Evolutionary conservation across 2,888 invertebrate species (phyloP), one percentile per base, ranked within the genome.

Genomic region (Leptogaster cylindrica): DNA sequence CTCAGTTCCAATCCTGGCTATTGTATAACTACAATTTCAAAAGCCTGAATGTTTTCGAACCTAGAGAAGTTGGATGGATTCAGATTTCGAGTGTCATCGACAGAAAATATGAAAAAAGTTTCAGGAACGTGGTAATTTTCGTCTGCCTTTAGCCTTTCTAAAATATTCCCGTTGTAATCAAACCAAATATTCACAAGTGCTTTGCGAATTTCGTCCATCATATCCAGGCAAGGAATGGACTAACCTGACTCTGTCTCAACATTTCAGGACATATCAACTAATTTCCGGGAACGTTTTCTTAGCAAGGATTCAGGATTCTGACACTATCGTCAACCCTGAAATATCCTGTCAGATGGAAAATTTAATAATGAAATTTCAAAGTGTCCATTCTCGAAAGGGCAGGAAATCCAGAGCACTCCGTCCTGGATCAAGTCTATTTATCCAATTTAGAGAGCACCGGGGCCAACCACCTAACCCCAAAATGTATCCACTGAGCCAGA

Each of bases 311-410:
- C n/a, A 58, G 23, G 10, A 48, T 12, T 16, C 44, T 31, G 44
- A 44, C 61, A 61, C 61, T 61, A 61, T 61, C 33, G 27, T 65
- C 51, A 20, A 18, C 67, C 28, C 23, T 25, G 8, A 20, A 18
- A 7, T 68, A 69, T 70, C 71, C 72, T 70, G 71, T 72, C 72
- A 73, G 73, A 71, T 71, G 71, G n/a, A 71, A 73, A 73, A 71
- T 73, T 73, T 73, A 72, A 73, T 72, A 73, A 72, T 68, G 46
- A 73, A 72, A 72, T 73, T 73, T 73, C 72, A 72, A 71, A 73
- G 68, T 72, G 73, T 73, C 73, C 72, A 72, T 71, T 70, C 70
- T 71, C 16, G 27, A n/a, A n/a, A n/a, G 44, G 63, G 48, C 31
- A 48, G 63, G 61, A 50, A 50, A n/a, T 3, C 41, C 18, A 18